Conservation (phyloP, 2,113 vertebrate genomes). For the Accipiter cooperii region DNA sequence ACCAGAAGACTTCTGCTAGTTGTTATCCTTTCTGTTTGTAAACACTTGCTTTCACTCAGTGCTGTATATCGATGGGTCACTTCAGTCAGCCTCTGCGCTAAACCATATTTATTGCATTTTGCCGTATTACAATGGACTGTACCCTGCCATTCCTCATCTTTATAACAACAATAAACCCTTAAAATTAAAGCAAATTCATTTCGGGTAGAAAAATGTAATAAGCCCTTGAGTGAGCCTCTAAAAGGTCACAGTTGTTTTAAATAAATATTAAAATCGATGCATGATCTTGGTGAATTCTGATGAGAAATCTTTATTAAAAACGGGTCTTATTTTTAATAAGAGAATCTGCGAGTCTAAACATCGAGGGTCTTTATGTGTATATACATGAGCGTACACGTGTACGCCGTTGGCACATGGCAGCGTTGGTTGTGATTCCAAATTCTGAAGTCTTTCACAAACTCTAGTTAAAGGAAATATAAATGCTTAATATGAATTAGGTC, state of each 20-base stretch:
- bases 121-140: neutral
- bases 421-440: neutral
- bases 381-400: neutral
- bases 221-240: neutral
- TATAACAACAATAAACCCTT: conserved; percentile 1
- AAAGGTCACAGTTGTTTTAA: conserved; percentile 52
- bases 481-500: neutral
- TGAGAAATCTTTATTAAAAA: conserved; percentile 18
- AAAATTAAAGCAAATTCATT: conserved; percentile 46
- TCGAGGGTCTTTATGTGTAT: neutral
- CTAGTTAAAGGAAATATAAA: neutral
- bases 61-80: neutral
- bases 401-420: neutral
- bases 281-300: neutral
- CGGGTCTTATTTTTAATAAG: neutral
- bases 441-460: neutral
- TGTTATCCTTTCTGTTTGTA: neutral
- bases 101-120: conserved; percentile 4
- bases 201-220: conserved; percentile 23
- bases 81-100: neutral
- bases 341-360: neutral
- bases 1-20: neutral
- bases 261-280: neutral
- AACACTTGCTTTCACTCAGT: neutral
- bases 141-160: conserved; percentile 13